Evolutionary conservation across 2,113 vertebrate species (phyloP), one percentile per base, ranked within the genome.

Genomic region (Spermophilus dauricus): DNA sequence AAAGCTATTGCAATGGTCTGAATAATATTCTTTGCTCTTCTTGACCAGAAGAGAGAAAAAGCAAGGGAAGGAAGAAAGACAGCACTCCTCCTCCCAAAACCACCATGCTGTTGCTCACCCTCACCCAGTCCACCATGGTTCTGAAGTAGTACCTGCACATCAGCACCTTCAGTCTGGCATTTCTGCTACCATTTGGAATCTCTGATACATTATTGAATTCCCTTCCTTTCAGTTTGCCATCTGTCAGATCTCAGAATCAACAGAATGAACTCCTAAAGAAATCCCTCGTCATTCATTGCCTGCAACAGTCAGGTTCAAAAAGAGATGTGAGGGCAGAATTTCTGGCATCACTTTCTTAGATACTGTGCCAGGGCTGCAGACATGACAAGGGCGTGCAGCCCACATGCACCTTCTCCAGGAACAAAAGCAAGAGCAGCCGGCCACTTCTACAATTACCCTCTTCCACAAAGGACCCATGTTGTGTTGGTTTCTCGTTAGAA

Each of bases 201-300:
- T 69, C 89, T 26, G 30, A 22, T 8, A 34, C 17, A 39, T 86
- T 39, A 2, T 1, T 32, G 24, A 7, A 81, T 58, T 91, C 42
- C 53, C 37, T 75, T 42, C 22, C 39, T 88, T 48, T 69, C 10
- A 28, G 48, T 88, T 85, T 39, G 12, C 63, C n/a, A 56, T 26
- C 28, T 86, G 75, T 30, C 48, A 88, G 78, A 76, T 80, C 65
- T 63, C 39, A 77, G 86, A 87, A 39, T 86, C 90, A 63, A 81
- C 17, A 45, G 51, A 17, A 86, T 70, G 73, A 80, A 73, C 56
- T n/a, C 75, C 24, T 69, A 30, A 53, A 58, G 63, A 85, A 58
- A 73, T 37, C 48, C 30, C 20, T 81, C 18, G 1, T 30, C 51
- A 20, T n/a, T 75, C 11, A 84, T 58, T 53, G 63, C 32, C 56